Percentiles rank a stretch among this genome's conserved stretches.
Conservation (phyloP, 2,888 invertebrate species). For the Netelia inedita region DNA sequence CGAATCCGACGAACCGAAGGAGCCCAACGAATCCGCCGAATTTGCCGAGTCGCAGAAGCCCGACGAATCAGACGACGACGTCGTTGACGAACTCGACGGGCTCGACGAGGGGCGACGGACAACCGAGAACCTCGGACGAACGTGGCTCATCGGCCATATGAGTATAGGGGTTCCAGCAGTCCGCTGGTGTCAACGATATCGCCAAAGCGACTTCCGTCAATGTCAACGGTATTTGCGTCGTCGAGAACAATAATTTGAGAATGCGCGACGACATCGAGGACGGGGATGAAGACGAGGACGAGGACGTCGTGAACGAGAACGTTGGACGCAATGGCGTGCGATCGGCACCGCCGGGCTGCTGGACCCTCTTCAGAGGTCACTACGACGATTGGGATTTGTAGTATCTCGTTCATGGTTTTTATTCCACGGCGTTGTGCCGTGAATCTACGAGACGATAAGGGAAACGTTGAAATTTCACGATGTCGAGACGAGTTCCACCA, state of each 20-base stretch:
- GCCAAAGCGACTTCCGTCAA: slow-evolving; percentile 55
- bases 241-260: slow-evolving; percentile 47
- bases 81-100: too few species aligned
- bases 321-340: slow-evolving; percentile 64
- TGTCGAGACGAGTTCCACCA: neutral
- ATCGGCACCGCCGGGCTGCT: slow-evolving; percentile 78
- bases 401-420: slow-evolving; percentile 48
- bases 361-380: slow-evolving; percentile 79
- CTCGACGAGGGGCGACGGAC: too few species aligned
- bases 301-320: slow-evolving; percentile 45
- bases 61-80: too few species aligned
- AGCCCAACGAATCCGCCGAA: too few species aligned
- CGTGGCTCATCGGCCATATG: slow-evolving; percentile 75
- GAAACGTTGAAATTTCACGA: slow-evolving; percentile 2
- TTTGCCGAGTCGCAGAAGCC: too few species aligned
- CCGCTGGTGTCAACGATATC: slow-evolving; percentile 73
- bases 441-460: neutral
- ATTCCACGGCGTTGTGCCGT: neutral
- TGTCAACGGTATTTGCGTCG: slow-evolving; percentile 50
- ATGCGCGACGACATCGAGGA: slow-evolving; percentile 33
- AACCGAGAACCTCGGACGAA: too few species aligned
- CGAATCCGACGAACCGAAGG: too few species aligned
- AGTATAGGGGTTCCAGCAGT: slow-evolving; percentile 78
- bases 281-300: slow-evolving; percentile 48
- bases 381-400: slow-evolving; percentile 77